These are phyloP conservation scores for Schizotus pectinicornis DNA, from an alignment of 2,888 invertebrate genomes.

Conservation along the genomic window DNA sequence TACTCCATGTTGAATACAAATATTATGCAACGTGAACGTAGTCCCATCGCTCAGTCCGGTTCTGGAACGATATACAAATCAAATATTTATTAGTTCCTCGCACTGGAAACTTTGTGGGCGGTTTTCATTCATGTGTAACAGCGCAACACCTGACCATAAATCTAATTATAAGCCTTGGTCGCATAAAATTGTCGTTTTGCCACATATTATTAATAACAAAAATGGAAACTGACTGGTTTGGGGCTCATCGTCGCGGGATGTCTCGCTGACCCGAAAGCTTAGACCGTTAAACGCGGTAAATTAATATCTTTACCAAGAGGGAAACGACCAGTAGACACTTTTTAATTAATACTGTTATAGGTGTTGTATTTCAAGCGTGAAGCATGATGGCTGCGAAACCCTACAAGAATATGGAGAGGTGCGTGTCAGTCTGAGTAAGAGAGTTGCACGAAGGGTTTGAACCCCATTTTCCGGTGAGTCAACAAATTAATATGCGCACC, in stretches of 20 bases:
- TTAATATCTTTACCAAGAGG: conserved; percentile 20
- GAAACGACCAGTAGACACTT: conserved; percentile 20
- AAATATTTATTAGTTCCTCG: conserved; percentile 31
- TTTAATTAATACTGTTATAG: conserved; percentile 34
- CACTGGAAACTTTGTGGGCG: conserved; percentile 19
- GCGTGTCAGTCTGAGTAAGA: conserved; percentile 34
- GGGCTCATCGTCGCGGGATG: conserved; percentile 5
- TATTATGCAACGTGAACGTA: conserved; percentile 25
- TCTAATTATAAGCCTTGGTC: conserved; percentile 22
- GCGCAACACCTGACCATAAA: conserved; percentile 23
- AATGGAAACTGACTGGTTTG: background rate
- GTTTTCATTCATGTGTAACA: conserved; percentile 27
- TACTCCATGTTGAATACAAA: conserved; percentile 25
- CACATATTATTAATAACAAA: conserved; percentile 3
- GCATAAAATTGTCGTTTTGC: conserved; percentile 16
- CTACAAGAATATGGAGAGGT: conserved; percentile 34
- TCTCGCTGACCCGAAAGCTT: conserved; percentile 3
- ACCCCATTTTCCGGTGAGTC: conserved; percentile 41
- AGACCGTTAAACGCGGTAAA: conserved; percentile 22
- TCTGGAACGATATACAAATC: conserved; percentile 27
- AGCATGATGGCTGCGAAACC: conserved; percentile 38
- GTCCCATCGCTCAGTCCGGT: conserved; percentile 23
- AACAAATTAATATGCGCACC: conserved; percentile 39
- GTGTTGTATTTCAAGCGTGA: conserved; percentile 37
- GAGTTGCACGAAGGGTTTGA: conserved; percentile 34